Evolutionary conservation across 2,888 invertebrate genomes (phyloP).

Genomic region (Hedya salicella): DNA sequence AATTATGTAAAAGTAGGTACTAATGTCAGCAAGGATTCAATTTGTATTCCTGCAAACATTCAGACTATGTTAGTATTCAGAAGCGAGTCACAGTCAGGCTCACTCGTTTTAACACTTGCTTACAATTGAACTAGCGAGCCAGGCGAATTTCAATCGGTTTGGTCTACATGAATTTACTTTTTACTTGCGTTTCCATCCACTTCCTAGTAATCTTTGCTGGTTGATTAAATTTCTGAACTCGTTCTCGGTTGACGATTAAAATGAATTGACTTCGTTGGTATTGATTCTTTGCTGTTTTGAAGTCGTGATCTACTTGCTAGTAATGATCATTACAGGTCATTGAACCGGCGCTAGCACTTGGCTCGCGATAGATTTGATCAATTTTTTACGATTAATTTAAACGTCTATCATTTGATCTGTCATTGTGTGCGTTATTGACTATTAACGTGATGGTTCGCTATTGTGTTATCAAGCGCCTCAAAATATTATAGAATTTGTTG

Average conservation of each 20-base stretch:
- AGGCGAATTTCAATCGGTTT: conserved; percentile 28
- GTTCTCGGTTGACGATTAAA: conserved; percentile 1
- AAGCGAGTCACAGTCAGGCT: conserved; percentile 12
- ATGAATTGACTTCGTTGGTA: conserved; percentile 6
- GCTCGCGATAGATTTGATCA: conserved; percentile 26
- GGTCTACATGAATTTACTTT: conserved; percentile 11
- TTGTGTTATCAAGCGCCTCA: too few species aligned
- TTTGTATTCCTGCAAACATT: conserved; percentile 18
- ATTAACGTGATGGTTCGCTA: too few species aligned
- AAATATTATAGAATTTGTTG: background rate
- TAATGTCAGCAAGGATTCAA: conserved; percentile 16
- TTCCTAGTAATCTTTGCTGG: conserved; percentile 7
- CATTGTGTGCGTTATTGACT: background rate
- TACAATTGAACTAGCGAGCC: conserved; percentile 34
- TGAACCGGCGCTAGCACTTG: conserved; percentile 25
- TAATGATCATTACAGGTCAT: conserved; percentile 32
- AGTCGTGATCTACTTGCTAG: conserved; percentile 23
- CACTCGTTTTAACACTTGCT: conserved; percentile 39
- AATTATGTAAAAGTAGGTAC: conserved; percentile 7
- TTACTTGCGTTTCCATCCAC: conserved; percentile 7
- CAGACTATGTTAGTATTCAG: conserved; percentile 28
- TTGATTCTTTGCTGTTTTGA: conserved; percentile 12
- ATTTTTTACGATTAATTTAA: conserved; percentile 24
- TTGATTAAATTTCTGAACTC: background rate
- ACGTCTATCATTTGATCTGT: conserved; percentile 6